Conservation (phyloP, 2,113 vertebrate genomes). For the Copsychus sechellarum region DNA sequence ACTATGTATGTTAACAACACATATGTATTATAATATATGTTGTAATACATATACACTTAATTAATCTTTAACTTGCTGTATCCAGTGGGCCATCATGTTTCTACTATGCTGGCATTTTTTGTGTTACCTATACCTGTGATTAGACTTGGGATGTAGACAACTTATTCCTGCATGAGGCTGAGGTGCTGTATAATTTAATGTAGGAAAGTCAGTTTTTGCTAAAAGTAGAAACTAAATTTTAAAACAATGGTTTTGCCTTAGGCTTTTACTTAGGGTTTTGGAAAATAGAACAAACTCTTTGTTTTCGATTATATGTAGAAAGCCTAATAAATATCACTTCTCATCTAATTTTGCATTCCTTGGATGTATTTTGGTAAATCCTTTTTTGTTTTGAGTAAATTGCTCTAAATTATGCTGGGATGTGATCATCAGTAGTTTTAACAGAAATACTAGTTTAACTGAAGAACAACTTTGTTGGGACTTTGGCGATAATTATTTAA, state of each 20-base stretch:
- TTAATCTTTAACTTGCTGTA: background rate
- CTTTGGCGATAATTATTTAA: background rate
- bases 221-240: slow-evolving; percentile 20
- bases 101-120: background rate
- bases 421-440: background rate
- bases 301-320: slow-evolving; percentile 33
- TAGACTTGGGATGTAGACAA: background rate
- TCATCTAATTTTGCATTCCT: background rate
- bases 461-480: background rate
- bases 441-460: background rate
- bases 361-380: background rate
- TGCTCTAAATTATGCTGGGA: background rate
- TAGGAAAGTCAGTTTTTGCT: background rate
- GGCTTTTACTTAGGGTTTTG: slow-evolving; percentile 12
- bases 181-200: background rate
- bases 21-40: background rate
- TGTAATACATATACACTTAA: background rate
- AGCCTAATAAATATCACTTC: background rate
- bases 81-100: background rate
- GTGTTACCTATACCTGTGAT: background rate
- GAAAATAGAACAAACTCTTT: slow-evolving; percentile 9
- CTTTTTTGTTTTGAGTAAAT: background rate
- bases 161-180: background rate
- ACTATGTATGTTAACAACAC: background rate
- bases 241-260: slow-evolving; percentile 23